Evolutionary conservation across 2,797 vertebrate species (phyloP).

Genomic region (Nothura maculosa): DNA sequence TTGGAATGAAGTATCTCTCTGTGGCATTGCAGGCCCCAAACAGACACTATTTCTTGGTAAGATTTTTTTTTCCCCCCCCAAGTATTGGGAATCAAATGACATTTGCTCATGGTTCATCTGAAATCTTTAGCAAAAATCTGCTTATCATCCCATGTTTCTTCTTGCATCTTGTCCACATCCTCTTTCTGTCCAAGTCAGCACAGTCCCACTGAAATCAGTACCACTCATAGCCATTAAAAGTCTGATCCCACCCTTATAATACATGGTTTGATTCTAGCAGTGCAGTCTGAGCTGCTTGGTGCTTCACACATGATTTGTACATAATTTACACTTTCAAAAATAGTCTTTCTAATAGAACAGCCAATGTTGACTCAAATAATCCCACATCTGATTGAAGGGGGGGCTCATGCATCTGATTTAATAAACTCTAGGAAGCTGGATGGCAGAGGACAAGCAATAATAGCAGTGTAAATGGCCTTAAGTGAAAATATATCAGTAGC

Average conservation of each 20-base stretch:
- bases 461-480: conserved; percentile 25
- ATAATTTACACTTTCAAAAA: conserved; percentile 48
- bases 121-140: neutral
- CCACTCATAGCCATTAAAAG: neutral
- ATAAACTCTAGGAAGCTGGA: conserved; percentile 38
- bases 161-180: neutral
- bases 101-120: neutral
- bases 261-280: neutral
- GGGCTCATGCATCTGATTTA: conserved; percentile 12
- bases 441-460: conserved; percentile 51
- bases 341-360: conserved; percentile 36
- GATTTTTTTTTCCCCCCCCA: neutral
- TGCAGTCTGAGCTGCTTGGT: neutral
- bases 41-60: neutral
- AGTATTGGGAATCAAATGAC: neutral
- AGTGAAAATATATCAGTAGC: conserved; percentile 25
- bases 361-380: conserved; percentile 51
- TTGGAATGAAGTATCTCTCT: neutral
- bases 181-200: neutral
- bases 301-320: neutral
- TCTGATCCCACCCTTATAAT: neutral
- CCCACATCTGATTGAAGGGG: neutral
- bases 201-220: neutral
- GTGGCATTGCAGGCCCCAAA: neutral
- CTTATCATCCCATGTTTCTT: neutral